Percentiles rank a stretch among this genome's conserved stretches.
These are phyloP conservation scores for Uloborus plumipes DNA, from an alignment of 2,888 invertebrate genomes.

Conservation along the genomic window DNA sequence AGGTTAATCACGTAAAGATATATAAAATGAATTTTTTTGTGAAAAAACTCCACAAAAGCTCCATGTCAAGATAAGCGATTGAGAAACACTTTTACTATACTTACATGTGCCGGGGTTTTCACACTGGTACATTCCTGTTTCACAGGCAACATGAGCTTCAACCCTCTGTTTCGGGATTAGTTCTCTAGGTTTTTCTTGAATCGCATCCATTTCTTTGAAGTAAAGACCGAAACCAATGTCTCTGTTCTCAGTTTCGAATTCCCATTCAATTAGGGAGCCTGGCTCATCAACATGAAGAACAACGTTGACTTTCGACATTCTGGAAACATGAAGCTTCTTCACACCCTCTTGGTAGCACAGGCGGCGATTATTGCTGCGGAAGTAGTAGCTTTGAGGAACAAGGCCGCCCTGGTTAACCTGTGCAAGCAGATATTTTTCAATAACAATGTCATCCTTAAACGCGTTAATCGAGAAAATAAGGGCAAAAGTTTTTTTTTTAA, in stretches of 20 bases:
- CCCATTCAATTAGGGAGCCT: constrained; percentile 54
- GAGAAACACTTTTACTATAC: constrained; percentile 13
- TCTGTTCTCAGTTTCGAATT: constrained; percentile 53
- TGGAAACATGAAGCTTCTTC: constrained; percentile 28
- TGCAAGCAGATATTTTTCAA: too few species aligned
- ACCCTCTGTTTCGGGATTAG: constrained; percentile 50
- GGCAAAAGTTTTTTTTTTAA: too few species aligned
- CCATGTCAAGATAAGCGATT: not conserved
- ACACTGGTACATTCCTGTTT: constrained; percentile 57
- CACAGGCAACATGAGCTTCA: constrained; percentile 41
- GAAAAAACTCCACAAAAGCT: too few species aligned
- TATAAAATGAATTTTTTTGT: too few species aligned
- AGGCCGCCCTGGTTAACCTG: constrained; percentile 44
- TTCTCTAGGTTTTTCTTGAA: constrained; percentile 36
- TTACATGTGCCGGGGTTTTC: constrained; percentile 57
- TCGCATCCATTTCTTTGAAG: constrained; percentile 13
- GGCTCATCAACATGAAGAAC: constrained; percentile 41
- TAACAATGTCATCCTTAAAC: too few species aligned
- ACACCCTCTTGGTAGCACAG: constrained; percentile 43
- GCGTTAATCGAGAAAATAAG: too few species aligned
- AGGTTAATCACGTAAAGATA: too few species aligned
- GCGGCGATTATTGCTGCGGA: constrained; percentile 22
- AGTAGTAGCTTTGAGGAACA: constrained; percentile 44
- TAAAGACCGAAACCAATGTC: constrained; percentile 53
- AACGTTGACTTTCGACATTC: constrained; percentile 52